phyloP scores from a whole-genome alignment of 2,113 vertebrate genomes.

The Tyrannus savana region DNA sequence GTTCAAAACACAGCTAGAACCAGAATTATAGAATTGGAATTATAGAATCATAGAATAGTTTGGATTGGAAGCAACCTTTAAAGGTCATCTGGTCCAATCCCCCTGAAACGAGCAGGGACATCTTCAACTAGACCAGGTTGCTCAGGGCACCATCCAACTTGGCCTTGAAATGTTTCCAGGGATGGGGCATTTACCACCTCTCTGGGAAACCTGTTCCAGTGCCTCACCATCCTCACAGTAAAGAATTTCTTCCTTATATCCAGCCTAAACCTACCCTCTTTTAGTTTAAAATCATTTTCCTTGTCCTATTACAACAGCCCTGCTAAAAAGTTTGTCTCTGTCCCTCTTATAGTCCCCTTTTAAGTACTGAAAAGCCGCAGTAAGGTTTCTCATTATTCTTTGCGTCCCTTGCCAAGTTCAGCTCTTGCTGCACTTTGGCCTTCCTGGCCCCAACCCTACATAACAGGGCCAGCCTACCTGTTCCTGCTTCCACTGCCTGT shows the following conservation, averaged over 20 bases:
- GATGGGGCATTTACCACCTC: neutral
- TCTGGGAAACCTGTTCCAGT: too few species aligned
- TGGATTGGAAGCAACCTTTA: neutral
- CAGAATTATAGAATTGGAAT: neutral
- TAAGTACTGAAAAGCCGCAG: neutral
- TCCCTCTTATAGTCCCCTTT: neutral
- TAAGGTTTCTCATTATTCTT: neutral
- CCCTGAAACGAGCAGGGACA: neutral
- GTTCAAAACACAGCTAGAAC: neutral
- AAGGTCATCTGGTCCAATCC: neutral
- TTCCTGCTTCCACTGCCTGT: neutral
- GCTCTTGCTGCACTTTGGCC: neutral
- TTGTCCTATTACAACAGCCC: neutral
- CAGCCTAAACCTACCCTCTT: neutral
- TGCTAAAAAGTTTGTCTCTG: neutral
- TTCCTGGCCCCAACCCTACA: neutral
- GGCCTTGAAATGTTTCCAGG: neutral
- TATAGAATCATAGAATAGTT: neutral
- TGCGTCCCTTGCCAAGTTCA: neutral
- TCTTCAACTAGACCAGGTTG: neutral
- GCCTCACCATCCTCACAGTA: neutral
- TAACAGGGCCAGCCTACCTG: too few species aligned
- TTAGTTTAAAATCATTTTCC: neutral
- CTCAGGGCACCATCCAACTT: neutral
- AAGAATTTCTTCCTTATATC: neutral